Base-by-base conservation (phyloP, 2,888 invertebrate species). In the Epirrita christyi region DNA sequence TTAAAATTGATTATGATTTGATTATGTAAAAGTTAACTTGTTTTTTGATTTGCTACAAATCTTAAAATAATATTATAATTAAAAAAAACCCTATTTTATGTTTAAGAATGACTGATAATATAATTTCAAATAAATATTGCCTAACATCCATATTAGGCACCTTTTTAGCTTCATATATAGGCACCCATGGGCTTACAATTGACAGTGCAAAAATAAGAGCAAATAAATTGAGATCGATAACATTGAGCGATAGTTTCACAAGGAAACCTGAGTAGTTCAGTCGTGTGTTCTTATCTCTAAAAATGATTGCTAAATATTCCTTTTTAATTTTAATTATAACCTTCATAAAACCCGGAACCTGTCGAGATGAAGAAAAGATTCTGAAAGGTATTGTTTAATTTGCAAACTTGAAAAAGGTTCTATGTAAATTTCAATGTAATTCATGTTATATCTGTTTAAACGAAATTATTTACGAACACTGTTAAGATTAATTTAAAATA, bases 321-420 rank as follows among this genome's bases (percentile, higher is more conserved):
- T 62, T 76, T 57, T 64, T 73, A 40, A 54, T 75, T 43, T 59
- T 78, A 57, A 51, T 71, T 37, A 51, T 58, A 47, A 63, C 57
- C 52, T 71, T 68, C 64, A 60, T 79, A 41, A 71, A 72, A 32
- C 42, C 45, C 42, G 74, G 65, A 53, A 58, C 68, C 48, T 82
- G 86, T 64, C 78, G 88, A 62, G 91, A 92, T 66, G 91, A 92
- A 72, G 91, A 91, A 10, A 90, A 86, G 78, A 91, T 91, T 63
- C 76, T 86, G 71, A 90, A 88, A 87, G 87, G 90, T 91, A 79
- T 43, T 38, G 55, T 60, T 42, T 52, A 51, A 46, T 49, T 45
- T 48, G 27, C 38, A 57, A 50, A 46, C 41, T 53, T 43, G 21
- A 34, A n/a, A 34, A 52, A 37, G 45, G 5, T 52, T 1, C 36